A percentile compares a stretch with the other conserved stretches of the same genome.
Evolutionary conservation across 2,797 vertebrate genomes (phyloP).

Genomic region (Euthynnus affinis): DNA sequence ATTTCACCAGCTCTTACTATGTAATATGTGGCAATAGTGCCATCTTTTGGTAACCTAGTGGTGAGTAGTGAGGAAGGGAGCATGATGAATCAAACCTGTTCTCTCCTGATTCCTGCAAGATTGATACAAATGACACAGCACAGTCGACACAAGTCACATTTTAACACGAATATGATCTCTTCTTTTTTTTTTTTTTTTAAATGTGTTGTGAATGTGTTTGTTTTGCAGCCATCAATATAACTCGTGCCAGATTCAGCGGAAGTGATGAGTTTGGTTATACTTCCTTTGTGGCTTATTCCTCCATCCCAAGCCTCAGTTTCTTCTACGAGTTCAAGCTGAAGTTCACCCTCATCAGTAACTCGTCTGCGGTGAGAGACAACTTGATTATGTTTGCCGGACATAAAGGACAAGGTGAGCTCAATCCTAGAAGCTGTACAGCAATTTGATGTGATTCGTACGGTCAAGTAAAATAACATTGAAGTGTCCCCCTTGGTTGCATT

Average conservation of each 20-base stretch:
- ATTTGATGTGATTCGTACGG: slow-evolving; percentile 35
- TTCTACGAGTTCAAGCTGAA: slow-evolving; percentile 90
- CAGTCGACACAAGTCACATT: not conserved
- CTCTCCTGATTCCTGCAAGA: slow-evolving; percentile 19
- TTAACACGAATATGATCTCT: not conserved
- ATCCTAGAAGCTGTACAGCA: slow-evolving; percentile 24
- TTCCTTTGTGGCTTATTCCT: slow-evolving; percentile 88
- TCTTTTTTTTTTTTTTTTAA: no score
- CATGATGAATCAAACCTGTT: slow-evolving; percentile 31
- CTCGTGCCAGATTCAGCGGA: slow-evolving; percentile 88
- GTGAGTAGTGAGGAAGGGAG: not conserved
- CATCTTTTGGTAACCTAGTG: slow-evolving; percentile 82
- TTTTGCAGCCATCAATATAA: slow-evolving; percentile 87
- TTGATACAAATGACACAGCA: slow-evolving; percentile 20
- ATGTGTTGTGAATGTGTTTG: slow-evolving; percentile 31
- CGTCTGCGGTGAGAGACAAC: slow-evolving; percentile 89
- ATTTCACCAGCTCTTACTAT: slow-evolving; percentile 15
- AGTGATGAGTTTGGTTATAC: slow-evolving; percentile 89
- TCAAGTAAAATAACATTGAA: slow-evolving; percentile 34
- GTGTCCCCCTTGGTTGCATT: slow-evolving; percentile 48
- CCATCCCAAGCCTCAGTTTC: slow-evolving; percentile 83
- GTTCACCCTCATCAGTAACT: slow-evolving; percentile 87
- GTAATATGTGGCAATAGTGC: slow-evolving; percentile 82
- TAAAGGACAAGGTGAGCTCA: slow-evolving; percentile 89
- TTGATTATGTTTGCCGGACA: slow-evolving; percentile 92